phyloP scores from a whole-genome alignment of 1,140 invertebrate species.

The Leptestheria dahalacensis region DNA sequence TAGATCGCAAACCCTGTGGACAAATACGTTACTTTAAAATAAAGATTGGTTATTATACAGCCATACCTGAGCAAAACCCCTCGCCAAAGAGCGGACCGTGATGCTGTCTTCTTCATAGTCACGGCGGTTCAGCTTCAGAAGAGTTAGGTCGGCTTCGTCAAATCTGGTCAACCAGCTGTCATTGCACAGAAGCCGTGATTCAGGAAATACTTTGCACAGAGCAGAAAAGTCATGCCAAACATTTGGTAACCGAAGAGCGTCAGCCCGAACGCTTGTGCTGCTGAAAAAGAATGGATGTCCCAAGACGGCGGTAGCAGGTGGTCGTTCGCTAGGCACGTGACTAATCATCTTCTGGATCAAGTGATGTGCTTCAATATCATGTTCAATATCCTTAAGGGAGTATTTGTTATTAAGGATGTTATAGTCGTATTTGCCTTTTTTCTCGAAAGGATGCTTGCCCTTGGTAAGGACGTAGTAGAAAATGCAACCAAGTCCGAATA shows the following conservation, averaged over 20 bases:
- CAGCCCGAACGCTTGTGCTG: not conserved
- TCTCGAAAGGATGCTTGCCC: conserved; percentile 95
- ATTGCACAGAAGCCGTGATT: no score
- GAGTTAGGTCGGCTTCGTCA: no score
- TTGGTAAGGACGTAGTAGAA: conserved; percentile 87
- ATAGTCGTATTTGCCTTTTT: conserved; percentile 59
- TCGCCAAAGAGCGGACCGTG: no score
- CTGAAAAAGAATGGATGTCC: conserved; percentile 76
- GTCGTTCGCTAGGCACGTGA: conserved; percentile 48
- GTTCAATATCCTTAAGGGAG: not conserved
- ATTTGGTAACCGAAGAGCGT: not conserved
- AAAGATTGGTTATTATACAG: no score
- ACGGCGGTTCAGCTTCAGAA: no score
- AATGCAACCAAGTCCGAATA: conserved; percentile 94
- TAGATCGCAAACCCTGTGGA: not conserved
- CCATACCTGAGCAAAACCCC: not conserved
- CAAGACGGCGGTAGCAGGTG: conserved; percentile 56
- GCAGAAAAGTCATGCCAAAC: not conserved
- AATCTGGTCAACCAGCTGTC: no score
- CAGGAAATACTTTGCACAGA: not conserved
- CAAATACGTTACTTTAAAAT: not conserved
- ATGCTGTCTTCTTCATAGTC: no score
- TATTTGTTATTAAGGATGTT: conserved; percentile 72
- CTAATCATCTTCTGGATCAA: conserved; percentile 74
- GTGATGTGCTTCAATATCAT: conserved; percentile 36